These are phyloP conservation scores for Scleropages formosus DNA, from an alignment of 2,797 vertebrate genomes.

Conservation along the genomic window DNA sequence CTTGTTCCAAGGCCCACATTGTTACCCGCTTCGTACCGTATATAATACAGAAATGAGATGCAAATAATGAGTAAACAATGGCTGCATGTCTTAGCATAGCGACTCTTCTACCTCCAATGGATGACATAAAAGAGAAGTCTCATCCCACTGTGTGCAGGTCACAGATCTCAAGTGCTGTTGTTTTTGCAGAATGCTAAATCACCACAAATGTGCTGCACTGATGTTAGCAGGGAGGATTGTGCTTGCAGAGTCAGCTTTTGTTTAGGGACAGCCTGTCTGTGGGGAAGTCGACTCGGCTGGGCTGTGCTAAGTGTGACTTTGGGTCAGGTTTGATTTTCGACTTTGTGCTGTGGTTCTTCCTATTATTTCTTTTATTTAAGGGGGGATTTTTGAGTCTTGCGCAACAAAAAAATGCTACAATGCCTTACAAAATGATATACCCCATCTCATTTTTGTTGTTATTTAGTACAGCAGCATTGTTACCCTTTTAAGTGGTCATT, in stretches of 20 bases:
- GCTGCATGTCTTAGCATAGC: not conserved
- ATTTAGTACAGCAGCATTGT: no score
- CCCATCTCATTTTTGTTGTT: not conserved
- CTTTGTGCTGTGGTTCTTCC: no score
- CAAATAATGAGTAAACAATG: not conserved
- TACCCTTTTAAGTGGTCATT: no score
- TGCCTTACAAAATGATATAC: not conserved
- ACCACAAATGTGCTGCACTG: constrained; percentile 17
- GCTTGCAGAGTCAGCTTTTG: constrained; percentile 14
- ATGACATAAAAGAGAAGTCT: not conserved
- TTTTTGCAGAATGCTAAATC: constrained; percentile 10
- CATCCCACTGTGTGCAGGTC: not conserved
- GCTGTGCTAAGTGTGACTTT: not conserved
- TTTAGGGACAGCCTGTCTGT: constrained; percentile 14
- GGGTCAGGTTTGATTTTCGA: not conserved
- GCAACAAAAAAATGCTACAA: not conserved
- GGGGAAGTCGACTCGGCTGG: constrained; percentile 4
- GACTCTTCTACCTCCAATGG: not conserved
- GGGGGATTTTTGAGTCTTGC: not conserved
- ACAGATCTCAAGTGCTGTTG: not conserved
- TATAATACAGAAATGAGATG: not conserved
- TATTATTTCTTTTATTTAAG: constrained; percentile 15
- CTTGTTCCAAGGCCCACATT: not conserved
- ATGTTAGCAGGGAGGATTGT: constrained; percentile 10
- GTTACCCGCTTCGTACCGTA: not conserved